Base-by-base conservation (phyloP, 2,888 invertebrate species). In the Trichogramma dendrolimi region DNA sequence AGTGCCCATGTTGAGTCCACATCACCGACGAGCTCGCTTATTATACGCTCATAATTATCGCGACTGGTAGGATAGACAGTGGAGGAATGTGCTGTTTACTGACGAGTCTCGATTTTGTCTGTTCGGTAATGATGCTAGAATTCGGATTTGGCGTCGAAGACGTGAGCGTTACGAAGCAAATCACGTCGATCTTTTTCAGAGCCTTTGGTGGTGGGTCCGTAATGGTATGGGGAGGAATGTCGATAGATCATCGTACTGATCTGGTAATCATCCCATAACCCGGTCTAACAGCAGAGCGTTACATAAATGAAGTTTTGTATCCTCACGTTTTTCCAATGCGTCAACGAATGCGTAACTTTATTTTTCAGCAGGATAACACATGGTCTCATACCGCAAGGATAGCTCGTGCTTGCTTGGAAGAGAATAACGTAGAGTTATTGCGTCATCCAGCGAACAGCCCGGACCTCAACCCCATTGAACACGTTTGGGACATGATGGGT, bases 151-250 rank as follows among this genome's bases (percentile, higher is more conserved):
- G 8, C 27, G 10, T 50, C 6, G 50, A 6, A 38, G 27, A 50
- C 11, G 27, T 38, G 38, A 50, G 39, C 50, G 50, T 39, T 50
- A 38, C 39, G 50, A 27, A 14, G 7, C 39, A 50, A 11, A 50
- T 50, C 50, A 50, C 50, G 50, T 50, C 10, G 38, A 50, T 50
- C 50, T n/a, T n/a, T n/a, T n/a, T n/a, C 50, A 6, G 50, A 53
- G 52, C 42, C 42, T 52, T 42, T 52, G 52, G 42, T 52, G 42
- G 42, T 42, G 40, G 39, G 40, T 51, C 39, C 39, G 40, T 38
- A 40, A 51, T 38, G 51, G 51, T 51, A 51, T 51, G 52, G 42
- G 52, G 11, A n/a, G 52, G 42, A 52, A 52, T 52, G 5, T 41
- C 52, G 42, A 52, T 52, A 7, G 42, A 52, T 42, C 52, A 42